Evolutionary conservation across 2,113 vertebrate species (phyloP).

Genomic region (Paralichthys olivaceus): DNA sequence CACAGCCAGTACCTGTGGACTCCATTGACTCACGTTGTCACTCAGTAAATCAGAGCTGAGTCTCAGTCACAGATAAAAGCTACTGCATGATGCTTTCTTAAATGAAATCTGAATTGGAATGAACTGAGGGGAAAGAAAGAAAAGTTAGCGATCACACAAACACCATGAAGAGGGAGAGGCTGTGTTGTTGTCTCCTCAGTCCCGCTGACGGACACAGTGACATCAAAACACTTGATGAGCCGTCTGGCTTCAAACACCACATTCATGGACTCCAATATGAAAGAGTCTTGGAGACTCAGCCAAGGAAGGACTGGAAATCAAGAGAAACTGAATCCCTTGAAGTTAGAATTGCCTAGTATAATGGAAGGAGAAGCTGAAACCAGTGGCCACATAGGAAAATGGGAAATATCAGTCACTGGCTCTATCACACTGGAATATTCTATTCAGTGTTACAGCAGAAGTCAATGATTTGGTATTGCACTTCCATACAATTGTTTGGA

Average conservation of each 20-base stretch:
- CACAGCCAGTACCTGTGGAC: slow-evolving; percentile 39
- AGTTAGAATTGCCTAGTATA: not conserved
- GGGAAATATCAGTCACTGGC: slow-evolving; percentile 7
- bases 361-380: slow-evolving; percentile 11
- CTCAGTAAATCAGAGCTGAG: slow-evolving; percentile 1
- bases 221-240: slow-evolving; percentile 19
- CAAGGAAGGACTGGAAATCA: slow-evolving; percentile 11
- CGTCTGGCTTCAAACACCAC: not conserved
- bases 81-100: not conserved
- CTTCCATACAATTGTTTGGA: not conserved
- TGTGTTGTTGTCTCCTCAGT: slow-evolving; percentile 16
- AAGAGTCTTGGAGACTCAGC: not conserved
- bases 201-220: slow-evolving; percentile 15
- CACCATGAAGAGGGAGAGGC: not conserved
- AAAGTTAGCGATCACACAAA: not conserved
- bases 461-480: not conserved
- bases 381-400: not conserved
- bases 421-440: not conserved
- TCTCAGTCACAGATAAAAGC: slow-evolving; percentile 41
- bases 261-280: slow-evolving; percentile 6
- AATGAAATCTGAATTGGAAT: slow-evolving; percentile 43
- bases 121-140: slow-evolving; percentile 3
- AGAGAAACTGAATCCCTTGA: slow-evolving; percentile 26
- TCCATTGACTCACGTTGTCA: slow-evolving; percentile 10
- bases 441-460: not conserved